phyloP scores from a whole-genome alignment of 2,113 vertebrate genomes.

The Varanus komodoensis region DNA sequence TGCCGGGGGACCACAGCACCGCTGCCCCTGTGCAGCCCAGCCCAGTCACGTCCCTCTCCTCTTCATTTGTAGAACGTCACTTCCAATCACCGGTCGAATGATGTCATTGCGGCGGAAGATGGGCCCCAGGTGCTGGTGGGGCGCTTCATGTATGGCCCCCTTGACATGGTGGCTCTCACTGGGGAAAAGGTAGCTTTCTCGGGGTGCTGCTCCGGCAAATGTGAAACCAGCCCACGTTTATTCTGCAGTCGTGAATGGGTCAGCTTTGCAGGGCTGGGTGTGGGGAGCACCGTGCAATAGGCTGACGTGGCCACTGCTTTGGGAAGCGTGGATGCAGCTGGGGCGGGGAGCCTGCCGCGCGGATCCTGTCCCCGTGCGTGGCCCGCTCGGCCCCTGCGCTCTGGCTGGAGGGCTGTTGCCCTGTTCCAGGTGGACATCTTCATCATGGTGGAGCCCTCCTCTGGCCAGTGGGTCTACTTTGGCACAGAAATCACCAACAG shows the following conservation, averaged over 20 bases:
- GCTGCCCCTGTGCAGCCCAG: neutral
- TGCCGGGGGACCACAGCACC: neutral
- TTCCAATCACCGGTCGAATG: conserved; percentile 94
- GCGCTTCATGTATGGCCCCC: conserved; percentile 97
- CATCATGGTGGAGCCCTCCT: conserved; percentile 93
- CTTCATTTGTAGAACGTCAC: conserved; percentile 89
- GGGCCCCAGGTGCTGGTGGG: conserved; percentile 92
- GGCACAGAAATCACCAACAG: conserved; percentile 96
- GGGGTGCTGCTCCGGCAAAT: neutral
- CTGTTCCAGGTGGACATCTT: conserved; percentile 89
- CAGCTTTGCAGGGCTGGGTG: neutral
- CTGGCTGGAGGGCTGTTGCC: neutral
- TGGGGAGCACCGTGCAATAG: neutral
- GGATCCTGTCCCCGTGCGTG: neutral
- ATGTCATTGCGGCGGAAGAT: conserved; percentile 91
- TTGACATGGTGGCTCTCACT: conserved; percentile 98
- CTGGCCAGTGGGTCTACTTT: conserved; percentile 93
- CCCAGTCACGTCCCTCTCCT: neutral
- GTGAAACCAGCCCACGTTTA: neutral
- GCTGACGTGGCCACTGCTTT: neutral
- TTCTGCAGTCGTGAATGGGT: neutral
- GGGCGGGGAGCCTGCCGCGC: neutral
- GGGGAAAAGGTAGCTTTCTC: conserved; percentile 90
- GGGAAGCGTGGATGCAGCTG: neutral
- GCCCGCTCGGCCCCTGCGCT: neutral